phyloP scores from a whole-genome alignment of 2,888 invertebrate genomes.

The Frankliniella fusca region DNA sequence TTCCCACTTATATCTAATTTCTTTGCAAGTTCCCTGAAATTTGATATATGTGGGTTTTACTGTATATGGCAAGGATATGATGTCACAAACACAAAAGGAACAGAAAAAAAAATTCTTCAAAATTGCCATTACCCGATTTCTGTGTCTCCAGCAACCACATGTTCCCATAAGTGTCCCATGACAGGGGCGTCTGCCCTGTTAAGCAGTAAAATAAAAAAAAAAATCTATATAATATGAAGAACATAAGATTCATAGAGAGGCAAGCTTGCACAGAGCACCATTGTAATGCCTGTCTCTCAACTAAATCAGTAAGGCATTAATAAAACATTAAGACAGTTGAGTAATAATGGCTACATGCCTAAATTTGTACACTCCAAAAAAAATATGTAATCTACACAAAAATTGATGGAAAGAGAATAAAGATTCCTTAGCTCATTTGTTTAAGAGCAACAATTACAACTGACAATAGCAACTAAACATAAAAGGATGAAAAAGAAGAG shows the following conservation, averaged over 20 bases:
- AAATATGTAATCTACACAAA: conserved; percentile 31
- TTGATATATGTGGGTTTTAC: too few species aligned
- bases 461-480: background rate
- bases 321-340: too few species aligned
- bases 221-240: background rate
- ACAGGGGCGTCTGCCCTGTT: conserved; percentile 96
- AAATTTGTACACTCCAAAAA: conserved; percentile 30
- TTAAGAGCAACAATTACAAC: background rate
- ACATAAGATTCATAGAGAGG: background rate
- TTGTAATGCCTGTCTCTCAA: too few species aligned
- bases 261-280: background rate
- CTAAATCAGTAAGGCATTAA: too few species aligned
- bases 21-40: too few species aligned
- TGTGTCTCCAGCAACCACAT: conserved; percentile 70
- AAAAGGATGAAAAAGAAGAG: background rate
- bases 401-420: conserved; percentile 1
- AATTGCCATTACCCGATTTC: conserved; percentile 62
- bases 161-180: conserved; percentile 93
- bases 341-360: too few species aligned
- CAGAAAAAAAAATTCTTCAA: conserved; percentile 40
- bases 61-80: conserved; percentile 34
- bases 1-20: too few species aligned
- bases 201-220: background rate
- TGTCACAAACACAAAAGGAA: conserved; percentile 37
- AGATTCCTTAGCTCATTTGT: background rate